Evolutionary conservation across 1,140 invertebrate species (phyloP).

Genomic region (Drosophila tropicalis): DNA sequence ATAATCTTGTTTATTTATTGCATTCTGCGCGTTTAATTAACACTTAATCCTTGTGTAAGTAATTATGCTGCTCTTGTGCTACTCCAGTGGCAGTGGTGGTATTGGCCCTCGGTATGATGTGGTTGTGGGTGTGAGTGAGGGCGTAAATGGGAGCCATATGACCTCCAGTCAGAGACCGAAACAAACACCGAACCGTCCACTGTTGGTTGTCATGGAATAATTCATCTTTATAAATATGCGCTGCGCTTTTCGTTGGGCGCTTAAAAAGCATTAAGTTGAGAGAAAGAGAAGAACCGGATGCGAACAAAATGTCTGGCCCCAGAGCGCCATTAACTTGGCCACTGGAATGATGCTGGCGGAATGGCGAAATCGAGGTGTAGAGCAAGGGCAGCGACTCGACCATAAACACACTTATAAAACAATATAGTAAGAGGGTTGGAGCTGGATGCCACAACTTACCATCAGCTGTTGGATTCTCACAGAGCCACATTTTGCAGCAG

Average conservation of each 20-base stretch:
- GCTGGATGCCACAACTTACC: conserved; percentile 64
- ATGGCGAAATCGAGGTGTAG: neutral
- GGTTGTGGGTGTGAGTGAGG: neutral
- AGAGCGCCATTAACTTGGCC: conserved; percentile 68
- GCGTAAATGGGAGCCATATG: neutral
- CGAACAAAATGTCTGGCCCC: conserved; percentile 54
- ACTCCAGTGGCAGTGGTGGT: conserved; percentile 22
- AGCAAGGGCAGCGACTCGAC: conserved; percentile 28
- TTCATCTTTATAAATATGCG: conserved; percentile 82
- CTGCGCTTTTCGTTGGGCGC: conserved; percentile 70
- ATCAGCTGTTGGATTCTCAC: conserved; percentile 86
- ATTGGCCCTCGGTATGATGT: conserved; percentile 15
- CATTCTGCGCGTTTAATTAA: conserved; percentile 79
- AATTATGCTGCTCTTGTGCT: conserved; percentile 59
- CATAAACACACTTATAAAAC: conserved; percentile 80
- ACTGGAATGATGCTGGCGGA: neutral
- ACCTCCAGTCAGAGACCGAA: conserved; percentile 11
- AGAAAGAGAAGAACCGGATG: conserved; percentile 34
- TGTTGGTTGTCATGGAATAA: conserved; percentile 67
- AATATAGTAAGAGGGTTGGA: conserved; percentile 37
- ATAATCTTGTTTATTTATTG: conserved; percentile 82
- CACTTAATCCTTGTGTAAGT: conserved; percentile 81
- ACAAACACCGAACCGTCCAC: neutral
- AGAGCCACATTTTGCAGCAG: conserved; percentile 90
- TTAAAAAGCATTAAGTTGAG: conserved; percentile 81